These are phyloP conservation scores for Rutpela maculata DNA, from an alignment of 2,888 invertebrate genomes.

Conservation along the genomic window DNA sequence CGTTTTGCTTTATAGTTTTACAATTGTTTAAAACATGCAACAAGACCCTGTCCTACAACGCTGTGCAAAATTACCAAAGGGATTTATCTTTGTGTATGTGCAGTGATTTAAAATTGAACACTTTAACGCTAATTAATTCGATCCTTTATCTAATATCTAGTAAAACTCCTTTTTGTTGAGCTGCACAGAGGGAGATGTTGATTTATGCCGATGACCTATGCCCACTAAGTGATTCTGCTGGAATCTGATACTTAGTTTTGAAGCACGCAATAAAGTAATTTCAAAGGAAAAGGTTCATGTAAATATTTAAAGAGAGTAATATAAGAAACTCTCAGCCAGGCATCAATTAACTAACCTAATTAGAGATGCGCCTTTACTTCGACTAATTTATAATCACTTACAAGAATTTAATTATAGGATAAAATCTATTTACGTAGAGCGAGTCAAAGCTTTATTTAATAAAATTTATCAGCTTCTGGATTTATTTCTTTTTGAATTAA, in stretches of 20 bases:
- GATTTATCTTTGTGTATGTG: no score
- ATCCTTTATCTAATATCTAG: no score
- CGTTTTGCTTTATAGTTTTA: no score
- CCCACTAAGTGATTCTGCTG: not conserved
- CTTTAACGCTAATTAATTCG: no score
- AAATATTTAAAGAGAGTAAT: conserved; percentile 33
- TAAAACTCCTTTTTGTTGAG: no score
- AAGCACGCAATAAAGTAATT: conserved; percentile 11
- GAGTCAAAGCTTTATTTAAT: not conserved
- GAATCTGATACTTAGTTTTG: not conserved
- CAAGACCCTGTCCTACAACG: no score
- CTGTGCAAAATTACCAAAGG: no score
- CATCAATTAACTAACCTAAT: conserved; percentile 39
- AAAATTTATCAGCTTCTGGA: conserved; percentile 18
- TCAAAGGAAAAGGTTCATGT: conserved; percentile 7
- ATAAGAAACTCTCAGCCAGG: conserved; percentile 18
- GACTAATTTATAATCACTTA: conserved; percentile 31
- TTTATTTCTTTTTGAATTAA: conserved; percentile 20
- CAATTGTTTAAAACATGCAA: no score
- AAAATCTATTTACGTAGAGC: conserved; percentile 1
- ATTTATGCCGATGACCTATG: not conserved
- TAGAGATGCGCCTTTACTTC: conserved; percentile 18
- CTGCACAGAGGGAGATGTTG: not conserved
- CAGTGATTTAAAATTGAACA: no score
- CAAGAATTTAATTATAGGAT: conserved; percentile 37